Conservation (phyloP, 2,888 invertebrate genomes). For the Drosophila pseudotalamancana region DNA sequence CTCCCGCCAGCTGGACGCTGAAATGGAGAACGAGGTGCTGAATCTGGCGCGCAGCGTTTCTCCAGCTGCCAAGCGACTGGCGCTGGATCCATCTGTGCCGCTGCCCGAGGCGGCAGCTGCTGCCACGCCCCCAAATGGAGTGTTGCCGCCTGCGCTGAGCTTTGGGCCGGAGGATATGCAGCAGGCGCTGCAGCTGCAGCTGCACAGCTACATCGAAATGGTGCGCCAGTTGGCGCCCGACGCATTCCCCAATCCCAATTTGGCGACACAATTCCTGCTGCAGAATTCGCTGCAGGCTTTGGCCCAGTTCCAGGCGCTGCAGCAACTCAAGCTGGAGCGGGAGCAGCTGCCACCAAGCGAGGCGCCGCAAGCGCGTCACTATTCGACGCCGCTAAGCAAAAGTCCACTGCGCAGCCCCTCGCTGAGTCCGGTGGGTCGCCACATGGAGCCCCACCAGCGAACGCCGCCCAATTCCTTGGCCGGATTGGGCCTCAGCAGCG, state of each 20-base stretch:
- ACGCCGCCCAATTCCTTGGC: constrained; percentile 85
- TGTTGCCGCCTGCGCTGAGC: constrained; percentile 48
- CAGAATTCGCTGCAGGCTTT: constrained; percentile 91
- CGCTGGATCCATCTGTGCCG: constrained; percentile 4
- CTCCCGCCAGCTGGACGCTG: constrained; percentile 54
- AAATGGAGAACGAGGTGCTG: constrained; percentile 72
- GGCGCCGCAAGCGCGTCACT: constrained; percentile 10
- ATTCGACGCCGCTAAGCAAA: constrained; percentile 73
- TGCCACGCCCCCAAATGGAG: not conserved
- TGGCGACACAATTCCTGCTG: constrained; percentile 88
- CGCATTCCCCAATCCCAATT: constrained; percentile 72
- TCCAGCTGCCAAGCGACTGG: constrained; percentile 68
- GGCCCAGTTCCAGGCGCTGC: constrained; percentile 92
- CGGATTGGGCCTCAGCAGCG: constrained; percentile 81
- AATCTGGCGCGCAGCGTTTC: constrained; percentile 69
- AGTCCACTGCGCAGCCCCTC: constrained; percentile 84
- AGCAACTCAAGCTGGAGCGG: constrained; percentile 87
- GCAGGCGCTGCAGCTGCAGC: constrained; percentile 83
- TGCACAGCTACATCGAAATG: constrained; percentile 83
- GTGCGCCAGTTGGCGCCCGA: constrained; percentile 82
- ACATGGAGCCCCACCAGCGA: constrained; percentile 84
- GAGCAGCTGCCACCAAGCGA: constrained; percentile 50
- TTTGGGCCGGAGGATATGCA: constrained; percentile 80
- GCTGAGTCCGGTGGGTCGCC: constrained; percentile 81
- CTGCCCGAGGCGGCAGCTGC: not conserved